phyloP scores from a whole-genome alignment of 2,113 vertebrate species.

The Engystomops pustulosus region DNA sequence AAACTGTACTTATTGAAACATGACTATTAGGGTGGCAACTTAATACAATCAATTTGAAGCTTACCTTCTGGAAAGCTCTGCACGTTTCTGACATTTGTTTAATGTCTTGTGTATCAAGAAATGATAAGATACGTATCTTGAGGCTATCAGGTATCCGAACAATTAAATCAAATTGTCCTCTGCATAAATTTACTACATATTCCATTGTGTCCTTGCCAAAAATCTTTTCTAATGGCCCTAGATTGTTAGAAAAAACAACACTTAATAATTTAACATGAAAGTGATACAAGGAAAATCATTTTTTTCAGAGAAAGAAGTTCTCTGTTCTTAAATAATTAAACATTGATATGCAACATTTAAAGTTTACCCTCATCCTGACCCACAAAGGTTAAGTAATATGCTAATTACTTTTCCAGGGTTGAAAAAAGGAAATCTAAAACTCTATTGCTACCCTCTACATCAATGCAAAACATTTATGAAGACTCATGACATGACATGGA shows the following conservation, averaged over 20 bases:
- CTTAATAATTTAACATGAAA: slow-evolving; percentile 23
- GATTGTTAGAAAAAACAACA: slow-evolving; percentile 37
- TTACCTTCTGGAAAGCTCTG: slow-evolving; percentile 64
- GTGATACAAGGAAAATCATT: neutral
- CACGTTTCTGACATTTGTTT: slow-evolving; percentile 61
- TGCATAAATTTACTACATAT: slow-evolving; percentile 61
- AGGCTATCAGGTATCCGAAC: slow-evolving; percentile 57
- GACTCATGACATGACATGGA: too few relatives aligned
- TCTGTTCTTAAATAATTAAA: slow-evolving; percentile 7
- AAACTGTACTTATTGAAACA: neutral
- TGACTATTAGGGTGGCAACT: neutral
- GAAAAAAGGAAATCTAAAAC: too few relatives aligned
- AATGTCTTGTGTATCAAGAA: slow-evolving; percentile 63
- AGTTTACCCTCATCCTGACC: slow-evolving; percentile 1
- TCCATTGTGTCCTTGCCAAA: slow-evolving; percentile 61
- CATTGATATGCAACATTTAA: neutral
- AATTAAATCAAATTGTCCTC: slow-evolving; percentile 60
- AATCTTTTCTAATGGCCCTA: slow-evolving; percentile 58
- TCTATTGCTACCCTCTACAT: too few relatives aligned
- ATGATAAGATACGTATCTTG: slow-evolving; percentile 53
- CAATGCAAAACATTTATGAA: too few relatives aligned
- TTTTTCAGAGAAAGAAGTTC: neutral
- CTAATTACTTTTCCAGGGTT: too few relatives aligned
- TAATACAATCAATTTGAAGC: neutral
- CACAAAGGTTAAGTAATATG: too few relatives aligned